Evolutionary conservation across 2,888 invertebrate species (phyloP).

Genomic region (Himalopsyche japonica): DNA sequence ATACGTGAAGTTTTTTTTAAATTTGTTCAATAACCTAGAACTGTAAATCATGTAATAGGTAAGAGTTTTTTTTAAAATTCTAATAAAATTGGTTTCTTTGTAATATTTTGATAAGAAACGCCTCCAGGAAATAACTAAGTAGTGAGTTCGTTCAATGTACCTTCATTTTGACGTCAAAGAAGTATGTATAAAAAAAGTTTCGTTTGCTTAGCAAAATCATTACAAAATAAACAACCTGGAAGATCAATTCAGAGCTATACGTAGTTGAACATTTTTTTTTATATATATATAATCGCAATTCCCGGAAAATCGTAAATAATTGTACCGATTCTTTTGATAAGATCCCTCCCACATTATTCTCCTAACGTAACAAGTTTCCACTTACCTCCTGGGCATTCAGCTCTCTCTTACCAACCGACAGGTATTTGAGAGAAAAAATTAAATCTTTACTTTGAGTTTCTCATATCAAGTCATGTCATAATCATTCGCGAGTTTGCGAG

Average conservation of each 20-base stretch:
- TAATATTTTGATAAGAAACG: too few species aligned
- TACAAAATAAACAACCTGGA: neutral
- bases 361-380: slow-evolving; percentile 31
- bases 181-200: neutral
- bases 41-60: too few species aligned
- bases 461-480: slow-evolving; percentile 35
- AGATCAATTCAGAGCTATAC: neutral
- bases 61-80: too few species aligned
- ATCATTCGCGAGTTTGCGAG: slow-evolving; percentile 35
- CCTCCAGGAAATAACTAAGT: too few species aligned
- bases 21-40: too few species aligned
- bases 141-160: neutral
- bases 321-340: slow-evolving; percentile 36
- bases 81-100: too few species aligned
- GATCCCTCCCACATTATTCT: slow-evolving; percentile 16
- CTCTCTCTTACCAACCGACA: slow-evolving; percentile 17
- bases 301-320: slow-evolving; percentile 12
- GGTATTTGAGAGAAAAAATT: slow-evolving; percentile 33
- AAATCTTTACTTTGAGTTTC: slow-evolving; percentile 30
- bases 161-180: neutral
- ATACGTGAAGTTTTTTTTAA: too few species aligned
- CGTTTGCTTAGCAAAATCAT: neutral
- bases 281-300: neutral
- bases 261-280: neutral
- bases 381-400: slow-evolving; percentile 5